A percentile compares a stretch with the other conserved stretches of the same genome.
Conservation (phyloP, 2,888 invertebrate genomes). For the Camponotus fellah region DNA sequence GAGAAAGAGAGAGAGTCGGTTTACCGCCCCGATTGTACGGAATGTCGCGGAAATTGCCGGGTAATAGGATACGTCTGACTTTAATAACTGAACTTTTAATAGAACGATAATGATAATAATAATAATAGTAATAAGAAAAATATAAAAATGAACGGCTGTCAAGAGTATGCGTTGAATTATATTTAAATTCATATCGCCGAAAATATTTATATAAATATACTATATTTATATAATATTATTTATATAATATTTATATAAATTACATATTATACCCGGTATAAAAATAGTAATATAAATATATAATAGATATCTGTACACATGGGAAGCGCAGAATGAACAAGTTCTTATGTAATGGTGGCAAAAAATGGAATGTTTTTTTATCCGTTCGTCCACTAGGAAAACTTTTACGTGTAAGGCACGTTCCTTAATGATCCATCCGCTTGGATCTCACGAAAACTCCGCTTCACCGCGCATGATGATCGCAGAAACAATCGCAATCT, state of each 20-base stretch:
- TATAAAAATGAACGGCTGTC: background rate
- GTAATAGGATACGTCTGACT: constrained; percentile 40
- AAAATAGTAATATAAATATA: constrained; percentile 6
- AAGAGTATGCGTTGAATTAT: constrained; percentile 3
- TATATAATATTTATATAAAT: background rate
- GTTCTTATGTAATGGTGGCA: constrained; percentile 36
- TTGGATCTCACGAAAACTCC: constrained; percentile 72
- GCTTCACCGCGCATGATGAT: constrained; percentile 69
- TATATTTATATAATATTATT: no score
- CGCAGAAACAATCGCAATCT: constrained; percentile 61
- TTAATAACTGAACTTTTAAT: constrained; percentile 53
- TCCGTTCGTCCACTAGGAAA: constrained; percentile 61
- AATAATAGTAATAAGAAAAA: background rate
- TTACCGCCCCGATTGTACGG: constrained; percentile 49
- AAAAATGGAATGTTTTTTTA: constrained; percentile 62
- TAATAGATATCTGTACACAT: background rate
- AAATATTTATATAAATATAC: background rate
- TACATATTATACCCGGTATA: background rate
- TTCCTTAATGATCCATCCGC: constrained; percentile 76
- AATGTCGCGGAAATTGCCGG: constrained; percentile 55
- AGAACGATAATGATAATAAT: constrained; percentile 46
- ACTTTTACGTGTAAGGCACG: constrained; percentile 65
- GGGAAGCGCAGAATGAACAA: background rate
- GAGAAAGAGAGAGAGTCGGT: constrained; percentile 38
- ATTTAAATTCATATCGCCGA: background rate